These are phyloP conservation scores for Anolis sagrei DNA, from an alignment of 2,113 vertebrate genomes.

Conservation along the genomic window DNA sequence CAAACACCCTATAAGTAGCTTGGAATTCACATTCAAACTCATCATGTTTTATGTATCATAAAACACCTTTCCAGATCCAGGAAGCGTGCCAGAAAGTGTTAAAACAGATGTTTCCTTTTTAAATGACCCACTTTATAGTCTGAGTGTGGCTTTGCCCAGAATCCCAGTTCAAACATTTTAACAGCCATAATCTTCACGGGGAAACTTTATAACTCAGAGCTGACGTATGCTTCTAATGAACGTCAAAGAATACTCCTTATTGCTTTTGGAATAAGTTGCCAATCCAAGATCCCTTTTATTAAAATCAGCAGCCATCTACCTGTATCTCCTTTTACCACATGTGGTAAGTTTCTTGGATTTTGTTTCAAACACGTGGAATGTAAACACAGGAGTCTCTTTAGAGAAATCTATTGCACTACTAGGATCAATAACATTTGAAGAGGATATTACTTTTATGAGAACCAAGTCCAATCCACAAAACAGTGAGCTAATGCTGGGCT, in stretches of 20 bases:
- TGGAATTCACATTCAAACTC: constrained; percentile 39
- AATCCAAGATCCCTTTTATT: constrained; percentile 37
- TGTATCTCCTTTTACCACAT: constrained; percentile 33
- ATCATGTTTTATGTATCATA: constrained; percentile 38
- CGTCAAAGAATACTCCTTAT: constrained; percentile 43
- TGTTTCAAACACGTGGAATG: constrained; percentile 35
- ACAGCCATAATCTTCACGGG: constrained; percentile 40
- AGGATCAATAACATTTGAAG: not conserved
- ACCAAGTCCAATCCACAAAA: not conserved
- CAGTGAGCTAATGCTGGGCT: not conserved
- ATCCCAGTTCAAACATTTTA: constrained; percentile 58
- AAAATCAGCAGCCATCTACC: constrained; percentile 46
- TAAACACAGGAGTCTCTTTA: not conserved
- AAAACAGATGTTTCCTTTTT: constrained; percentile 52
- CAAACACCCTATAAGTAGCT: constrained; percentile 21
- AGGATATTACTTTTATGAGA: not conserved
- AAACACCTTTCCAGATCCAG: constrained; percentile 51
- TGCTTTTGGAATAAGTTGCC: constrained; percentile 29
- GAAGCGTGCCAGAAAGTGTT: constrained; percentile 37
- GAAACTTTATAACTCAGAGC: constrained; percentile 37
- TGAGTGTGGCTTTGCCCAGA: constrained; percentile 47
- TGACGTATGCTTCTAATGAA: constrained; percentile 2
- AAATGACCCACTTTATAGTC: constrained; percentile 22
- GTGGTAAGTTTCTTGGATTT: constrained; percentile 40
- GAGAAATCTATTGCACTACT: not conserved